Base-by-base conservation (phyloP, 1,140 invertebrate species). In the Thaumatotibia leucotreta region DNA sequence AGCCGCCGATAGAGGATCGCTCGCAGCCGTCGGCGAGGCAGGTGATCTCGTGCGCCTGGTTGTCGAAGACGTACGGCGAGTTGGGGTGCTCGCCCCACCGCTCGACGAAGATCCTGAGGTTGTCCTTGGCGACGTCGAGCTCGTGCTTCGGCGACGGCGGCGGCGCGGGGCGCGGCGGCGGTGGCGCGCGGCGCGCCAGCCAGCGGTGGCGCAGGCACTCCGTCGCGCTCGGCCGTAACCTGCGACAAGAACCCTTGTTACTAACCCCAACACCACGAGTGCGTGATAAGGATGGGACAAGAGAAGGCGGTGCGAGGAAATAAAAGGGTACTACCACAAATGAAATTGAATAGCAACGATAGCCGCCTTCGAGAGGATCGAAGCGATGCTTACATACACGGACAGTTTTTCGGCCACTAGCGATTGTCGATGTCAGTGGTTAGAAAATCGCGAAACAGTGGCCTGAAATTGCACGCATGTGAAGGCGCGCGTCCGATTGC, bases 61-160 rank as follows among this genome's bases (percentile, higher is more conserved):
- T 93, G 73, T 96, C 95, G 75, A 96, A 95, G 1, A 95, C 90
- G 77, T 97, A 97, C 0, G 96, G 96, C 23, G 95, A 96, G 78
- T 97, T 95, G 0, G 96, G 95, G 85, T 96, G 96, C 72, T 96
- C 96, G 66, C 95, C 94, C 96, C 96, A 97, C 52, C 96, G 92
- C 75, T 97, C 96, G n/a, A 97, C 96, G 87, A 97, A 97, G 70
- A 95, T 90, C 68, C 94, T 92, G 11, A 97, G 92, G 85, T 97
- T 97, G 78, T 97, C 96, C 91, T 97, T 97, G n/a, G 96, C 93
- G 63, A 95, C 92, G 76, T 96, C 96, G 75, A 97, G 92, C 69
- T 95, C 94, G 64, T 93, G 92, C 77, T 89, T 88, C 24, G 81
- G 82, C 0, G 83, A 78, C 23, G 75, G 77, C 45, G 71, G 70